phyloP scores from a whole-genome alignment of 2,888 invertebrate species.

The Eulithis testata region DNA sequence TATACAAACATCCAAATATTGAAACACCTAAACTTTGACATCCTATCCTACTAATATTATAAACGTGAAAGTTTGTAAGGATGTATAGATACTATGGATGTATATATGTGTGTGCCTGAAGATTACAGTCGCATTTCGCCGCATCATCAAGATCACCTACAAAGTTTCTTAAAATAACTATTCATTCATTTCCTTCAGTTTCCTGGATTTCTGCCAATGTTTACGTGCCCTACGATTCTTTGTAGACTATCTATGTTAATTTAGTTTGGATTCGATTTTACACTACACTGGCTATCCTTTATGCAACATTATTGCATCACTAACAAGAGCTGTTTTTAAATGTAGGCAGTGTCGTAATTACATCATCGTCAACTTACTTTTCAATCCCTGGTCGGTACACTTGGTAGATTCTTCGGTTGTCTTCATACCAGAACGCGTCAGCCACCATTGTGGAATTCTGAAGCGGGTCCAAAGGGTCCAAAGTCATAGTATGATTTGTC shows the following conservation, averaged over 20 bases:
- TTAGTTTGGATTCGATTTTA: neutral
- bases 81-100: too few relatives aligned
- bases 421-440: slow-evolving; percentile 83
- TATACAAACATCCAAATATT: too few relatives aligned
- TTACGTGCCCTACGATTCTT: slow-evolving; percentile 29
- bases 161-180: slow-evolving; percentile 50
- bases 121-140: too few relatives aligned
- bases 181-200: slow-evolving; percentile 41
- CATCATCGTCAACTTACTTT: slow-evolving; percentile 53
- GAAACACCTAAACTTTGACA: too few relatives aligned
- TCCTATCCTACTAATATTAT: too few relatives aligned
- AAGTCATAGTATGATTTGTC: slow-evolving; percentile 71
- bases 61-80: too few relatives aligned
- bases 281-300: neutral
- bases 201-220: slow-evolving; percentile 59
- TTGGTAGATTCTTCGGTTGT: slow-evolving; percentile 78
- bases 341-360: neutral
- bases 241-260: slow-evolving; percentile 14
- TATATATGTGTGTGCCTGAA: too few relatives aligned
- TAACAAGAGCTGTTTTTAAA: neutral
- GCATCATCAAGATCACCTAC: slow-evolving; percentile 19
- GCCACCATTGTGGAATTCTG: slow-evolving; percentile 62
- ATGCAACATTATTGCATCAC: too few relatives aligned
- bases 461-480: slow-evolving; percentile 52
- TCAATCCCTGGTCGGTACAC: slow-evolving; percentile 71